Percentiles rank a stretch among this genome's conserved stretches.
phyloP scores from a whole-genome alignment of 2,888 invertebrate genomes.

The Callosobruchus maculatus region DNA sequence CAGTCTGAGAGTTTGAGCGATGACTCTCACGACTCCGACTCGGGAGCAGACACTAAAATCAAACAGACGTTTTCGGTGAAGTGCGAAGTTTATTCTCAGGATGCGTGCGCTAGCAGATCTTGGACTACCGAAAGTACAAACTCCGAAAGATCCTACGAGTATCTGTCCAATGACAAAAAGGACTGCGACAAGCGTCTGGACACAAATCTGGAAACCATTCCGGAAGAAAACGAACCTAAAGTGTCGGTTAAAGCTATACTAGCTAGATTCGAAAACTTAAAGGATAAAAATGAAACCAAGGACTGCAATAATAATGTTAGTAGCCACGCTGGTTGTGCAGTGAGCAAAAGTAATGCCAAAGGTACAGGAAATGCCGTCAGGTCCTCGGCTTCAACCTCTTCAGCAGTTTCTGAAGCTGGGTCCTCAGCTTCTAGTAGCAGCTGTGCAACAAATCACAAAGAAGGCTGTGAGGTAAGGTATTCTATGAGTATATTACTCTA shows the following conservation, averaged over 20 bases:
- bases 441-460: neutral
- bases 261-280: constrained; percentile 67
- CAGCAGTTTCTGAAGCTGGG: neutral
- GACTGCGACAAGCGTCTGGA: constrained; percentile 28
- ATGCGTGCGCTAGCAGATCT: constrained; percentile 36
- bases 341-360: constrained; percentile 11
- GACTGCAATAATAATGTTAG: constrained; percentile 16
- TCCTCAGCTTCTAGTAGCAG: neutral
- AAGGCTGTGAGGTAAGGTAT: neutral
- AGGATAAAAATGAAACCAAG: constrained; percentile 39
- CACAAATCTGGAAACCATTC: constrained; percentile 72
- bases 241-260: constrained; percentile 79
- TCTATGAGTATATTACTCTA: too few species aligned
- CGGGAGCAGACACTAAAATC: constrained; percentile 57
- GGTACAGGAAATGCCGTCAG: constrained; percentile 11
- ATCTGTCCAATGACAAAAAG: constrained; percentile 20
- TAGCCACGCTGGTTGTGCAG: constrained; percentile 2
- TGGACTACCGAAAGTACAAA: constrained; percentile 32
- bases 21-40: constrained; percentile 60
- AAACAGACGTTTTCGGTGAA: constrained; percentile 43
- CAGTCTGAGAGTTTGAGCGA: constrained; percentile 60
- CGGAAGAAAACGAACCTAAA: constrained; percentile 79
- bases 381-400: constrained; percentile 4
- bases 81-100: constrained; percentile 45
- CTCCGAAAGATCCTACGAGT: constrained; percentile 35